phyloP scores from a whole-genome alignment of 1,140 invertebrate genomes.

The Drosophila mojavensis region DNA sequence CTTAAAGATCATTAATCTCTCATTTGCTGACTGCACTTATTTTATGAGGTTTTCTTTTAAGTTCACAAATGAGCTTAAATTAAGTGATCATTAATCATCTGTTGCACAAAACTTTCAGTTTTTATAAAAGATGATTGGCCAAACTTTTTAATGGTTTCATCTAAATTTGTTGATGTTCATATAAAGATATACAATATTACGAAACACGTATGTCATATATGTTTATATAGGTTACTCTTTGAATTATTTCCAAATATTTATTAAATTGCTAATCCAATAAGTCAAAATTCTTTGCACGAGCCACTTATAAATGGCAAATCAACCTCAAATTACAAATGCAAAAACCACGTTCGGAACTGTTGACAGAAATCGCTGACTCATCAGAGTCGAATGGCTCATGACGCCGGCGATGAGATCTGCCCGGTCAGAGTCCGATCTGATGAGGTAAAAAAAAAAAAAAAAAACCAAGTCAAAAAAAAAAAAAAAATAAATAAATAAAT shows the following conservation, averaged over 20 bases:
- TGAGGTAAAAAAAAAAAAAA: background rate
- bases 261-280: constrained; percentile 40
- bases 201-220: too few relatives aligned
- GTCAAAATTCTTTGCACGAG: constrained; percentile 35
- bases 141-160: too few relatives aligned
- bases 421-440: constrained; percentile 24
- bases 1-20: constrained; percentile 26
- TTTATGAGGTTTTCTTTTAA: background rate
- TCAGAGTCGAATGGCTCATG: constrained; percentile 20
- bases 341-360: constrained; percentile 12
- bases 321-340: constrained; percentile 16
- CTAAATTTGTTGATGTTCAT: too few relatives aligned
- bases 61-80: background rate
- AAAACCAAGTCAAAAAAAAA: constrained; percentile 1
- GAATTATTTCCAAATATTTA: constrained; percentile 13
- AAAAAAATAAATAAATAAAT: background rate
- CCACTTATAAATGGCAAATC: constrained; percentile 16
- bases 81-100: constrained; percentile 20
- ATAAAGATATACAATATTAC: too few relatives aligned
- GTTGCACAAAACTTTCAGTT: too few relatives aligned
- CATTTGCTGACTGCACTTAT: background rate
- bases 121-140: too few relatives aligned
- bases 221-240: background rate
- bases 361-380: constrained; percentile 45
- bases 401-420: constrained; percentile 29